A percentile compares a stretch with the other conserved stretches of the same genome.
phyloP scores from a whole-genome alignment of 1,140 invertebrate species.

The Euglossa dilemma region DNA sequence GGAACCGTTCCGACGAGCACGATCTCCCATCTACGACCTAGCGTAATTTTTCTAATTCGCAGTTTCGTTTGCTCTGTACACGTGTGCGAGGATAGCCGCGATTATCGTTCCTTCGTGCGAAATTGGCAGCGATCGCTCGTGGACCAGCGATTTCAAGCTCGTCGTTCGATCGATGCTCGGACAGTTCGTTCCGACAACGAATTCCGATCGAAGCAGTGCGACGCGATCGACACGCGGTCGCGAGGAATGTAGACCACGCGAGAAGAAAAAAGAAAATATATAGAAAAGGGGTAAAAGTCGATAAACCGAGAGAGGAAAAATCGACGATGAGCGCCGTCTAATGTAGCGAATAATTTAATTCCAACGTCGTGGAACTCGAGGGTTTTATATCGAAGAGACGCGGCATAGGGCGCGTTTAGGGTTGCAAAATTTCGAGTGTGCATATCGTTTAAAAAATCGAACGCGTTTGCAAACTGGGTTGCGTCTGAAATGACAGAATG shows the following conservation, averaged over 20 bases:
- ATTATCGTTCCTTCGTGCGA: neutral
- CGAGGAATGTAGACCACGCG: neutral
- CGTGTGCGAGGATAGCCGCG: neutral
- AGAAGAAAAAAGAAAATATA: neutral
- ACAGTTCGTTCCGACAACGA: neutral
- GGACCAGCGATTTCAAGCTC: neutral
- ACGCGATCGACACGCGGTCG: neutral
- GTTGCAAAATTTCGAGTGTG: too few relatives aligned
- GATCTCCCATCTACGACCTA: slow-evolving; percentile 30
- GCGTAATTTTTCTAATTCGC: slow-evolving; percentile 53
- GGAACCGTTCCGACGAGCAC: neutral
- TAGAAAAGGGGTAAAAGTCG: too few relatives aligned
- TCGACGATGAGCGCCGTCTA: neutral
- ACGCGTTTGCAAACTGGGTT: too few relatives aligned
- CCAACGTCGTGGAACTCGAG: neutral
- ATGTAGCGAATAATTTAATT: neutral
- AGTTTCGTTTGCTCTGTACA: neutral
- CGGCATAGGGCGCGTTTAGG: slow-evolving; percentile 11
- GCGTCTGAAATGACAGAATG: neutral
- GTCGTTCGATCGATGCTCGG: neutral
- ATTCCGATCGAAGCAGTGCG: neutral
- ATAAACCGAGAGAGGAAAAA: too few relatives aligned
- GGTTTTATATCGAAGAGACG: slow-evolving; percentile 37
- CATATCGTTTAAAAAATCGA: too few relatives aligned
- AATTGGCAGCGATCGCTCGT: neutral